These are phyloP conservation scores for Geophilus truncorum DNA, from an alignment of 2,888 invertebrate genomes.

Conservation along the genomic window DNA sequence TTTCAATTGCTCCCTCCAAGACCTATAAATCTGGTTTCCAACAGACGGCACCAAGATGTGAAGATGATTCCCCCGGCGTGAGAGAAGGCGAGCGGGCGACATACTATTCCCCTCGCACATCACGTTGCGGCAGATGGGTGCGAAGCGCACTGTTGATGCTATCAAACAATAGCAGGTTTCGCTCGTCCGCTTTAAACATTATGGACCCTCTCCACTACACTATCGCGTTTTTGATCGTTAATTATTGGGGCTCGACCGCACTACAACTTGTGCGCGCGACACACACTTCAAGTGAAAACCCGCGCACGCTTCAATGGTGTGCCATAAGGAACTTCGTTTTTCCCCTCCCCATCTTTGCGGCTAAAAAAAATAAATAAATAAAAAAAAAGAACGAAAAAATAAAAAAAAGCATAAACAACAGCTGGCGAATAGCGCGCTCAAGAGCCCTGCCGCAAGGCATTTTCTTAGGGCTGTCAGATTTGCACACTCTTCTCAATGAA, in stretches of 20 bases:
- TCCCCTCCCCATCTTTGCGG: neutral
- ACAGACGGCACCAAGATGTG: slow-evolving; percentile 27
- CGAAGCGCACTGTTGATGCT: neutral
- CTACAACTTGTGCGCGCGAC: slow-evolving; percentile 24
- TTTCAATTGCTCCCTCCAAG: slow-evolving; percentile 25
- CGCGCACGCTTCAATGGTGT: slow-evolving; percentile 25
- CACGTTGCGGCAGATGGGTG: slow-evolving; percentile 5
- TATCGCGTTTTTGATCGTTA: slow-evolving; percentile 25
- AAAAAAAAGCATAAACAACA: slow-evolving; percentile 20
- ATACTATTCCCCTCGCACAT: neutral
- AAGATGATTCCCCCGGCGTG: slow-evolving; percentile 22
- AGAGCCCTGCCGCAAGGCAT: neutral
- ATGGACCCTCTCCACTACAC: neutral
- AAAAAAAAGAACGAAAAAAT: neutral
- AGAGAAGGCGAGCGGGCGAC: neutral
- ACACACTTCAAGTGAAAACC: slow-evolving; percentile 23
- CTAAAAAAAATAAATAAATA: neutral
- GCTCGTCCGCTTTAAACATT: slow-evolving; percentile 23
- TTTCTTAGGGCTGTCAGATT: slow-evolving; percentile 15
- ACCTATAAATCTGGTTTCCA: slow-evolving; percentile 27
- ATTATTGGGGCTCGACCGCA: slow-evolving; percentile 27
- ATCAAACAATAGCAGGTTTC: slow-evolving; percentile 27
- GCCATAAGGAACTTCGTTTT: slow-evolving; percentile 16
- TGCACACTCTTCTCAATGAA: neutral
- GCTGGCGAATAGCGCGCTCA: slow-evolving; percentile 18